Percentiles rank a stretch among this genome's conserved stretches.
Conservation (phyloP, 2,888 invertebrate genomes). For the Lithophane leautieri region DNA sequence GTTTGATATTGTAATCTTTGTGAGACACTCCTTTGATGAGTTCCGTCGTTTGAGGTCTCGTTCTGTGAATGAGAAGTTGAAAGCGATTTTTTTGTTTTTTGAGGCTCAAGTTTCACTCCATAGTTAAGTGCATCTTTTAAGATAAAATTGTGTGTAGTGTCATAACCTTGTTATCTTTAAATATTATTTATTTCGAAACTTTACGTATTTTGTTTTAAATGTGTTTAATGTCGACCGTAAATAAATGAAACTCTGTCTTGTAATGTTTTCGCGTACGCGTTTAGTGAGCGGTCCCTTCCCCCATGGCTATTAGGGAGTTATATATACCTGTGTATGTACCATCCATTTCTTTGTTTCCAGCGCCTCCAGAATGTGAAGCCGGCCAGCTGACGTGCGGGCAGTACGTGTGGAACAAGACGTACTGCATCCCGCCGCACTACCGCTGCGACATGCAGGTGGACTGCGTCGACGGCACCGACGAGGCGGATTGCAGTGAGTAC, state of each 20-base stretch:
- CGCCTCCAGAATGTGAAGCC: constrained; percentile 98
- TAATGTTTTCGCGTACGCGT: neutral
- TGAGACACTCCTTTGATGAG: constrained; percentile 30
- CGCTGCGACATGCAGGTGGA: constrained; percentile 98
- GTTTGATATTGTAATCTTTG: constrained; percentile 44
- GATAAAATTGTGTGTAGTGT: neutral
- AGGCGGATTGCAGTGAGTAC: constrained; percentile 98
- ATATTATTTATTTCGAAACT: constrained; percentile 9
- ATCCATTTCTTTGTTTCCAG: constrained; percentile 88
- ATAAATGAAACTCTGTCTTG: neutral
- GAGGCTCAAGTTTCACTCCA: constrained; percentile 10
- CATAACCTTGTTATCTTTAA: constrained; percentile 2
- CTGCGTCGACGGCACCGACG: constrained; percentile 98
- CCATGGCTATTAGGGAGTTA: neutral
- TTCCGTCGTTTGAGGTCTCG: neutral
- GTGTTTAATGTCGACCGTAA: neutral
- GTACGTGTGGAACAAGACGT: constrained; percentile 98
- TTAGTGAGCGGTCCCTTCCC: neutral
- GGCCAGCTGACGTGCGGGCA: constrained; percentile 97
- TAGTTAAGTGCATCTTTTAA: neutral
- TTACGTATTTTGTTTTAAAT: neutral
- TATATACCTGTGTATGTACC: neutral
- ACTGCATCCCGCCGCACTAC: constrained; percentile 97
- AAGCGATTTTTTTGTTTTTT: neutral
- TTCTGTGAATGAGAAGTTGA: neutral